Base-by-base conservation (phyloP, 30 jellyfish, hydroid and myxozoan species). In the Sanderia malayensis region DNA sequence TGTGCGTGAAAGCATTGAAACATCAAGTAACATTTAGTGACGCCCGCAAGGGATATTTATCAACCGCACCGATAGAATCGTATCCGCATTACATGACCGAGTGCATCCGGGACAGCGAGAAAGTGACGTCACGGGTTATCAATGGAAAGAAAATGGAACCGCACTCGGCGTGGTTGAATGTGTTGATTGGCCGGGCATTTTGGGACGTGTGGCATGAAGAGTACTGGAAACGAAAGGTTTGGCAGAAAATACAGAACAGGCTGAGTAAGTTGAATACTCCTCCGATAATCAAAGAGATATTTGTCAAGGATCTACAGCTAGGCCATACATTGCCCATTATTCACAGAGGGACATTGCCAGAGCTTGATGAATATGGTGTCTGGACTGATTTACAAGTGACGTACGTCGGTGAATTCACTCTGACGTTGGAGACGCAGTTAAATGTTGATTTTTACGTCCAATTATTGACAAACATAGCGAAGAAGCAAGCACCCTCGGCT, bases 191-290 rank as follows among this genome's bases (percentile, higher is more conserved):
- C 23, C 82, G 99, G 44, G 97, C 97, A 26, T 93, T 93, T 61
- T 93, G 99, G 99, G 99, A 93, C 66, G 88, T 93, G 6, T 93
- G 99, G 99, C 99, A 87, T 59, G 99, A 93, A 68, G 85, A 83
- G 22, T 81, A 79, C 58, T 93, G 99, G 99, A 84, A 74, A 68
- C 95, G 87, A 25, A 93, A 93, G 63, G 83, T 87, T 46, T 82
- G 88, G 75, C 93, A 79, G 62, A 86, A 87, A 67, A 93, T 93
- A 44, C 99, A 93, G 44, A 69, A 86, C 24, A 95, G 97, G 0
- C 77, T 93, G 37, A 82, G 71, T 31, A 93, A 87, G 46, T 70
- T 93, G 24, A 87, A 86, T 60, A 86, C 97, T 33, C 99, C 99
- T 20, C 99, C 99, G 1, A 88, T 93, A 30, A 86, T 93, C 46